A percentile compares a stretch with the other conserved stretches of the same genome.
phyloP scores from a whole-genome alignment of 2,888 invertebrate genomes.

The Fabriciana adippe region DNA sequence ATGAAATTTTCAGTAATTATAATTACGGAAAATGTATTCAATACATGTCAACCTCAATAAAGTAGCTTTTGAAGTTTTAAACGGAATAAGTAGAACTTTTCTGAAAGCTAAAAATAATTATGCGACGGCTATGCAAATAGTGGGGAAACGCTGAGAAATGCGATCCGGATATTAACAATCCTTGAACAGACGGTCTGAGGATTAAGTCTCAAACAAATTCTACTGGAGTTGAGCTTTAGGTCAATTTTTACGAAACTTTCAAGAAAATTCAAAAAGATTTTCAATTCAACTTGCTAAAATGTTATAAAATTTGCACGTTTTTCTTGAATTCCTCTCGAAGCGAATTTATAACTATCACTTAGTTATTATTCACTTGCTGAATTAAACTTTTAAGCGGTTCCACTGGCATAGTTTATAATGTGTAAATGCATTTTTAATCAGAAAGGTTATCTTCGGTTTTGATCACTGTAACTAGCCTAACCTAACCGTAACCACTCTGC shows the following conservation, averaged over 20 bases:
- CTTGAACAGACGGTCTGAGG: constrained; percentile 22
- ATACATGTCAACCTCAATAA: constrained; percentile 1
- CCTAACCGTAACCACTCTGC: no score
- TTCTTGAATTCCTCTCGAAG: background rate
- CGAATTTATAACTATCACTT: no score
- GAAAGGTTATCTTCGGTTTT: no score
- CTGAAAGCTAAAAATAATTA: constrained; percentile 26
- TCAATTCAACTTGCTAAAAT: constrained; percentile 3
- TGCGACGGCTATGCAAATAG: constrained; percentile 18
- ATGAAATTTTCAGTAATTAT: no score
- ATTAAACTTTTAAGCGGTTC: no score
- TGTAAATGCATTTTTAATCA: no score
- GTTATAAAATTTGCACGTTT: background rate
- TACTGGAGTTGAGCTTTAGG: constrained; percentile 4
- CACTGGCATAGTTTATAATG: no score
- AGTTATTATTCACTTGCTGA: no score
- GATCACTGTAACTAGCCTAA: no score
- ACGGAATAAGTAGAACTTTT: constrained; percentile 1
- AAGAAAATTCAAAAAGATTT: constrained; percentile 7
- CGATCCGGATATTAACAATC: constrained; percentile 26
- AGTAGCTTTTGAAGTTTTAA: constrained; percentile 19
- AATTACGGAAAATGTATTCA: background rate
- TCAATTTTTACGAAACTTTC: constrained; percentile 1
- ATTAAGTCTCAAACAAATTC: constrained; percentile 20
- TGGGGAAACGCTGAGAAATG: constrained; percentile 19